phyloP scores from a whole-genome alignment of 2,888 invertebrate species.

The Noctua comes region DNA sequence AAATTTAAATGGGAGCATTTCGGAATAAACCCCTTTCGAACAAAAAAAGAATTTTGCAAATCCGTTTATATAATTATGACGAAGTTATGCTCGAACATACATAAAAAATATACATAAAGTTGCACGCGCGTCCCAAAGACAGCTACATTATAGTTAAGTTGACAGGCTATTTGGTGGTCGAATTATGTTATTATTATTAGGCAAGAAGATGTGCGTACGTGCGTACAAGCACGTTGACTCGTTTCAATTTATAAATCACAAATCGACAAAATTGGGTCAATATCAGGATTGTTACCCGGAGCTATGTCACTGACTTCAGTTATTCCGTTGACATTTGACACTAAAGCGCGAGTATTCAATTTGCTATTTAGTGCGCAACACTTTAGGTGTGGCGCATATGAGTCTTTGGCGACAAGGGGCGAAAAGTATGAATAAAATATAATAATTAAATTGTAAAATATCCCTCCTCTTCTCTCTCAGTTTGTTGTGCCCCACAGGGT shows the following conservation, averaged over 20 bases:
- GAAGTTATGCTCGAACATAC: too few species aligned
- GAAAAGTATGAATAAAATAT: background rate
- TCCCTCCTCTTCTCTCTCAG: background rate
- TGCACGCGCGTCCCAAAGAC: too few species aligned
- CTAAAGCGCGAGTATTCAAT: slow-evolving; percentile 1
- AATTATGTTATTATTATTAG: slow-evolving; percentile 5
- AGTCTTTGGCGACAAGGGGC: too few species aligned
- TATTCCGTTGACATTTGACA: slow-evolving; percentile 25
- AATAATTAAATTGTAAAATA: background rate
- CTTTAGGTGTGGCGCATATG: background rate
- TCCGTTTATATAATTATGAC: too few species aligned
- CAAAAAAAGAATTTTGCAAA: too few species aligned
- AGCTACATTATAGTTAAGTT: background rate
- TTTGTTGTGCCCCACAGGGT: background rate
- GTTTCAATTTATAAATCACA: slow-evolving; percentile 25
- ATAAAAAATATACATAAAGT: too few species aligned
- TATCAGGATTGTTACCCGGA: slow-evolving; percentile 27
- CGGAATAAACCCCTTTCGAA: too few species aligned
- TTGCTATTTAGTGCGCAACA: slow-evolving; percentile 4
- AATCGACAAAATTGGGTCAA: slow-evolving; percentile 41
- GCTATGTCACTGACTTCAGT: slow-evolving; percentile 2
- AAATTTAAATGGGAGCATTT: too few species aligned
- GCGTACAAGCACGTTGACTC: slow-evolving; percentile 7
- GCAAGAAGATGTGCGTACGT: slow-evolving; percentile 21
- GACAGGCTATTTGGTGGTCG: background rate